Evolutionary conservation across 2,113 vertebrate species (phyloP).

Genomic region (Calcarius ornatus): DNA sequence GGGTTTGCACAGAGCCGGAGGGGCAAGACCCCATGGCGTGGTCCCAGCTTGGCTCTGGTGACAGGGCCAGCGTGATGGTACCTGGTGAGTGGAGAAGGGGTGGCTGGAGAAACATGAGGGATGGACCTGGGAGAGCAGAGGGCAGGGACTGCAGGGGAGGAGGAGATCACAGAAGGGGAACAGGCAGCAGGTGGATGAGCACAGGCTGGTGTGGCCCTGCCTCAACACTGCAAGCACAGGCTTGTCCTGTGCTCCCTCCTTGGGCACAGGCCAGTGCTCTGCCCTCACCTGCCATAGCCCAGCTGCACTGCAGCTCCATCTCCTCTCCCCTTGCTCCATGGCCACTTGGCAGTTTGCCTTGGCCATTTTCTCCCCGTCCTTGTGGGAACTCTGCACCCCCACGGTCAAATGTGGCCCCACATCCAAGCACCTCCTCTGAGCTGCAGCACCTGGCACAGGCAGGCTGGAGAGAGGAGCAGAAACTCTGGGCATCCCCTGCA

Average conservation of each 20-base stretch:
- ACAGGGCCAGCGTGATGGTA: no score
- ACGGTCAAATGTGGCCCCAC: fast-evolving
- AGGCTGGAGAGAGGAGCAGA: background rate
- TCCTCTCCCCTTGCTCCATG: background rate
- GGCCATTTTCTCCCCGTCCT: background rate
- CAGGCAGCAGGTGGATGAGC: background rate
- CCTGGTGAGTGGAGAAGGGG: background rate
- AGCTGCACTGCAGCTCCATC: background rate
- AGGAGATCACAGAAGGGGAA: background rate
- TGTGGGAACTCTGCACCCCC: background rate
- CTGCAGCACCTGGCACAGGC: background rate
- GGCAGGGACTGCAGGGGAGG: background rate
- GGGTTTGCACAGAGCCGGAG: background rate
- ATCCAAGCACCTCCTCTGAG: fast-evolving
- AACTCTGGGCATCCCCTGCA: background rate
- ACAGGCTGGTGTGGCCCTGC: background rate
- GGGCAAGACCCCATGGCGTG: fast-evolving
- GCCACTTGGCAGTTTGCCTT: background rate
- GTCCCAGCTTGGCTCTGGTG: background rate
- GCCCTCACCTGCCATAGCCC: fast-evolving
- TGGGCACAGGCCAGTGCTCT: background rate
- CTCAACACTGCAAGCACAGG: fast-evolving
- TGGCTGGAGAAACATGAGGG: background rate
- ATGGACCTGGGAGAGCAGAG: background rate
- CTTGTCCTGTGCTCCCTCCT: background rate